phyloP scores from a whole-genome alignment of 2,113 vertebrate genomes.

The Cyprinodon tularosa region DNA sequence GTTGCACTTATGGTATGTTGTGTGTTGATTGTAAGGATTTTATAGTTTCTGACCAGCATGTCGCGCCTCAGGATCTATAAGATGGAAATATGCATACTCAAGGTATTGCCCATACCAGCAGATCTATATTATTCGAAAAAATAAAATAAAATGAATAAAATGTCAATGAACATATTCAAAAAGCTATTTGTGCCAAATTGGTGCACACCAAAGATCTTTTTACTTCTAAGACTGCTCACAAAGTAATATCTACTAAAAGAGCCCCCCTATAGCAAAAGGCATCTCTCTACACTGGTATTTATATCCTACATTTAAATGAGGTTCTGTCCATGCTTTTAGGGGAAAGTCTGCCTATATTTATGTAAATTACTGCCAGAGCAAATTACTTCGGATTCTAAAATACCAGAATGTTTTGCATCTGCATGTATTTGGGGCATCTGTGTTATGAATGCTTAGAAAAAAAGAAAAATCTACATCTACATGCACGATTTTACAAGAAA shows the following conservation, averaged over 20 bases:
- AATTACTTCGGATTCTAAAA: not conserved
- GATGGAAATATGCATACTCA: not conserved
- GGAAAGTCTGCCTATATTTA: not conserved
- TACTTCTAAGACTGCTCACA: not conserved
- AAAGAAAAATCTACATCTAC: not conserved
- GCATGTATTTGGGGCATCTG: not conserved
- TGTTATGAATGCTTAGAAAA: not conserved
- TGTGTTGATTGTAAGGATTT: not conserved
- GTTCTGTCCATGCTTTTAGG: not conserved
- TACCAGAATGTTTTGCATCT: not conserved
- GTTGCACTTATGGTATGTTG: not conserved
- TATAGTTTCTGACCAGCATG: not conserved
- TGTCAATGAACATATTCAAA: too few species aligned
- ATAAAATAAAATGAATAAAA: too few species aligned
- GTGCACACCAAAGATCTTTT: not conserved
- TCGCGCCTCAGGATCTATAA: not conserved
- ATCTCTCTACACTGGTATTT: not conserved
- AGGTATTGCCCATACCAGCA: not conserved
- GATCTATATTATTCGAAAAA: not conserved
- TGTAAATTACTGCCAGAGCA: not conserved
- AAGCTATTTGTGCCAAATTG: too few species aligned
- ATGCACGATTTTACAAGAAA: not conserved
- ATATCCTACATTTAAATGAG: not conserved
- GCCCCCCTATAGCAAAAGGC: not conserved
- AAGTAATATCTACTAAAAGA: not conserved